A percentile compares a stretch with the other conserved stretches of the same genome.
Conservation (phyloP, 2,797 vertebrate genomes). For the Acrocephalus scirpaceus region DNA sequence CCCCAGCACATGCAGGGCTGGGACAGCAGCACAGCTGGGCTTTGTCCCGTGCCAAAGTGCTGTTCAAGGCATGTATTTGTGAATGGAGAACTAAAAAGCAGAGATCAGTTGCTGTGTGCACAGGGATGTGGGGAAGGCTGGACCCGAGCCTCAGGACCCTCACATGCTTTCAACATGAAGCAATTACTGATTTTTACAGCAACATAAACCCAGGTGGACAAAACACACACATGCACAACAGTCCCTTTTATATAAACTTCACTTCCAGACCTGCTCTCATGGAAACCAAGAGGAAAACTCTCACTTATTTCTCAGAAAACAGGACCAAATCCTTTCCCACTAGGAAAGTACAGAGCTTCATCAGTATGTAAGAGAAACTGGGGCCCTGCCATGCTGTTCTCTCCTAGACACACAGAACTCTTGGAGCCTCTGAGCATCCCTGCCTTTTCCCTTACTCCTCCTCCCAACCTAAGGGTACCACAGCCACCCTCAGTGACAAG, state of each 20-base stretch:
- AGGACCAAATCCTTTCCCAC: not conserved
- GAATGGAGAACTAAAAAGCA: not conserved
- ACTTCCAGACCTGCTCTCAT: not conserved
- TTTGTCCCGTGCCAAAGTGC: not conserved
- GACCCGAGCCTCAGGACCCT: fast-evolving
- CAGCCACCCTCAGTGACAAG: not conserved
- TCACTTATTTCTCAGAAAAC: not conserved
- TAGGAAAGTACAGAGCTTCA: not conserved
- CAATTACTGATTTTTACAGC: not conserved
- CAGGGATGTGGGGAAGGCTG: not conserved
- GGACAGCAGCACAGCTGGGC: not conserved
- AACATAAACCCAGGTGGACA: not conserved
- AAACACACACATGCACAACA: not conserved
- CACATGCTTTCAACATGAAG: not conserved
- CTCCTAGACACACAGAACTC: not conserved
- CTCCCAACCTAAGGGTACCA: not conserved
- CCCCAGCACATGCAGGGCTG: not conserved
- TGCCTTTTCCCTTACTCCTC: not conserved
- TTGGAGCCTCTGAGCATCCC: not conserved
- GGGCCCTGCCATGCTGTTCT: not conserved
- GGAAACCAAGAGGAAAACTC: not conserved
- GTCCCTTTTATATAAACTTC: not conserved
- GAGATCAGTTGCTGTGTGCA: not conserved
- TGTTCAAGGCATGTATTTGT: fast-evolving
- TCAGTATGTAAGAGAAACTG: not conserved